Base-by-base conservation (phyloP, 1,140 invertebrate species). In the Colletes gigas region DNA sequence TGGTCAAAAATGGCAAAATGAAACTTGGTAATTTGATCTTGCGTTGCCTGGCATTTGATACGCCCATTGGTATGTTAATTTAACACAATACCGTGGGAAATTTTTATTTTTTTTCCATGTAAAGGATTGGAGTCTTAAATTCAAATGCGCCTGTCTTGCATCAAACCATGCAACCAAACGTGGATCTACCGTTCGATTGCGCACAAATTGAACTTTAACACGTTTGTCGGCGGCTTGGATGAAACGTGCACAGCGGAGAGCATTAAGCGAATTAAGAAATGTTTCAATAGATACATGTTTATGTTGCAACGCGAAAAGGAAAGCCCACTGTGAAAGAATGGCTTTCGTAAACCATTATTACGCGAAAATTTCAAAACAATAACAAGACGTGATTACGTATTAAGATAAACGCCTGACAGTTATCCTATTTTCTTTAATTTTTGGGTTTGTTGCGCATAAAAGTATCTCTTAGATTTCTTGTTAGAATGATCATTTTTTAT, bases 21-120 rank as follows among this genome's bases (percentile, higher is more conserved):
- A 76, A 14, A 59, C 74, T 76, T 76, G 14, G 50, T 52, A 62
- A 70, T 78, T 78, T 71, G 57, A 62, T 78, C 67, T 54, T 71
- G 62, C 76, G n/a, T 44, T 17, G 50, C n/a, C 9, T 71, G 57
- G 30, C 67, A 63, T 78, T 78, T 71, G 59, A 21, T 78, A 19
- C 21, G 21, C 12, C 44, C 44, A 21, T 60, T 4, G 44, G 44
- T 60, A 77, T 69, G 52, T 12, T 15, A 69, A 69, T 77, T 14
- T 6, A 14, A 39, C 15, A 55, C 50, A 69, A 15, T 47, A 15
- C 15, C 19, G 14, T 69, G 75, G 15, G 30, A 21, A 21, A 19
- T 5, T 17, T 41, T 50, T 5, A 7, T n/a, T 41, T 74, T 74
- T n/a, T 15, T 0, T 3, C 39, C 14, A 0, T 0, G 19, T 3